Base-by-base conservation (phyloP, 2,888 invertebrate genomes). In the Trachelus tabidus region DNA sequence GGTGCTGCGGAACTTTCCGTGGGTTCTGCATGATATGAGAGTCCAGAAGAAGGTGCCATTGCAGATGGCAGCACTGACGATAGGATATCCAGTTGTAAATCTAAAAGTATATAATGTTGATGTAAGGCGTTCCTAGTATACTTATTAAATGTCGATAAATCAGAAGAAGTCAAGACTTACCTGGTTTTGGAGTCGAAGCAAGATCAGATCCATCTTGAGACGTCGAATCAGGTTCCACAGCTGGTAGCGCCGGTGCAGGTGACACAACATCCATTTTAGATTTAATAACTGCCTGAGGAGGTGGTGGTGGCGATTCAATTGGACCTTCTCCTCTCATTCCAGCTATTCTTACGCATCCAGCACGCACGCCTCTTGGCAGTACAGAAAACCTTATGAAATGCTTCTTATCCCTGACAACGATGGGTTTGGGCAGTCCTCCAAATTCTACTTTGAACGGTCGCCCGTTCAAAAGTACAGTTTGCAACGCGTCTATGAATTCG, bases 311-410 rank as follows among this genome's bases (percentile, higher is more conserved):
- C 73, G 89, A 90, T 80, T 85, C 88, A 81, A 80, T 88, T 15
- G 92, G 90, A 75, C 92, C 86, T 33, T 92, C 90, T 0, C 95
- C 96, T 84, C 95, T 94, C 97, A 97, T 97, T 79, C 95, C 94
- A 4, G 93, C 93, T 71, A 97, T 95, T 80, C 93, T 92, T 0
- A 95, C 93, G 81, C 94, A 93, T 0, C 97, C 97, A 0, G 96
- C 95, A 81, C 93, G 93, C 9, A 97, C 93, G 68, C 95, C 94
- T 77, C 94, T 93, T 0, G 97, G 97, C 80, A 97, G 90, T 0
- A 95, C 95, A 0, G 96, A 95, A 90, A 98, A 96, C 68, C 97
- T 93, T 35, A 97, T 94, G 88, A 96, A 97, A 89, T 96, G 96
- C 86, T 96, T 96, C 83, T 94, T 95, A 37, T 94, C 95, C n/a